phyloP scores from a whole-genome alignment of 1,140 invertebrate genomes.

The Aphis craccivora region DNA sequence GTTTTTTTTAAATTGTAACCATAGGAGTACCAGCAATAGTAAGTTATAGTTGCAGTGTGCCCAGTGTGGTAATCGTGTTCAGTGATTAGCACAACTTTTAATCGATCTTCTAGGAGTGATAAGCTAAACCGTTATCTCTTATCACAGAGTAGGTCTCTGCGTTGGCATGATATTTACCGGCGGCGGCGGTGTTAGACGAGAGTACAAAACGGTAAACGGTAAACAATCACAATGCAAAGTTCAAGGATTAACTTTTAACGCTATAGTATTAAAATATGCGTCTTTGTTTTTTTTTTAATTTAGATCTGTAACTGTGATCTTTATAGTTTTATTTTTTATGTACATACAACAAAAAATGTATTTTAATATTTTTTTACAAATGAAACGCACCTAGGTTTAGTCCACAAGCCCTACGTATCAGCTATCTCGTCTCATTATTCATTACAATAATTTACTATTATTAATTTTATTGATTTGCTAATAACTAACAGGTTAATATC shows the following conservation, averaged over 20 bases:
- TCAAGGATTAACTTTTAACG: slow-evolving; percentile 5
- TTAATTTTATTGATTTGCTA: background rate
- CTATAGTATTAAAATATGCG: background rate
- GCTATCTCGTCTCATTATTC: background rate
- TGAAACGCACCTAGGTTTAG: background rate
- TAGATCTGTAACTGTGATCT: background rate
- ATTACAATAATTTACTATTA: background rate
- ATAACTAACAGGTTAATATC: background rate
- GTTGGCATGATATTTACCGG: slow-evolving; percentile 40
- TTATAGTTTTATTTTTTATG: background rate
- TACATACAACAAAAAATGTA: background rate
- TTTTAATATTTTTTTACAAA: background rate
- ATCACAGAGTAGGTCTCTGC: background rate
- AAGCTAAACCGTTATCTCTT: background rate
- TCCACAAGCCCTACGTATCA: background rate
- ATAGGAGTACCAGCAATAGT: background rate
- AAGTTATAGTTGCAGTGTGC: background rate
- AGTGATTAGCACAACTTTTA: background rate
- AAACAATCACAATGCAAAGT: slow-evolving; percentile 17
- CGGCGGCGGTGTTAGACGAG: background rate
- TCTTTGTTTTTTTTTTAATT: background rate
- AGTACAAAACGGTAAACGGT: slow-evolving; percentile 11
- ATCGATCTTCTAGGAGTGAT: background rate
- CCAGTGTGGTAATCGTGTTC: background rate
- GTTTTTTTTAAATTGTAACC: background rate